Base-by-base conservation (phyloP, 2,113 vertebrate species). In the Lathamus discolor region DNA sequence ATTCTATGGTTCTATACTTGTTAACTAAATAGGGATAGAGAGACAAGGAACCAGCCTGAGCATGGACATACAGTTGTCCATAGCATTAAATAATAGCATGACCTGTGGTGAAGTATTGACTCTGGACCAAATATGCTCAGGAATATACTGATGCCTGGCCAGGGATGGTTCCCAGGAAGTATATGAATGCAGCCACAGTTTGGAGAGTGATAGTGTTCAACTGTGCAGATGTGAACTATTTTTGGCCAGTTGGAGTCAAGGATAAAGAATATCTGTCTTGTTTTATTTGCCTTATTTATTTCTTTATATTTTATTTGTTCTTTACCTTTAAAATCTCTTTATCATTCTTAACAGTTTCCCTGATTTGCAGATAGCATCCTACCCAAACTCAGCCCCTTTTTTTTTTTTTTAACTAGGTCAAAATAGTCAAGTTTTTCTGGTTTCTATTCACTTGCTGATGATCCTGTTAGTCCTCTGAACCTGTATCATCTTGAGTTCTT, bases 41-140 rank as follows among this genome's bases (percentile, higher is more conserved):
- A 57, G 29, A 77, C 7, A 28, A 79, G 37, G 12, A n/a, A 70
- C 8, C n/a, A 57, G 5, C 13, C 46, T 49, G 46, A 61, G 13
- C 23, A 16, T 9, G 41, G 39, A 13, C 23, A 48, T 43, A 9
- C 6, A 55, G 17, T 13, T 74, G 4, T 51, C 16, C 24, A 17
- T 11, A 39, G 12, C 22, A 48, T 39, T 29, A 43, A n/a, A 37
- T 2, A 37, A 28, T 66, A 52, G 6, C 63, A 67, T 17, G 23
- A 52, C 35, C 61, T 0, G 0, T 76, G n/a, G 6, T 54, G 51
- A 91, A n/a, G 31, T 63, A 31, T 11, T 67, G 16, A 25, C 35
- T 22, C 61, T 82, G 11, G 22, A 6, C 17, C n/a, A 54, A 37
- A 31, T 24, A 17, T 10, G 14, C 10, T 33, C 55, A 80, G 28